A percentile compares a stretch with the other conserved stretches of the same genome.
phyloP scores from a whole-genome alignment of 1,140 invertebrate species.

The Caerostris darwini region DNA sequence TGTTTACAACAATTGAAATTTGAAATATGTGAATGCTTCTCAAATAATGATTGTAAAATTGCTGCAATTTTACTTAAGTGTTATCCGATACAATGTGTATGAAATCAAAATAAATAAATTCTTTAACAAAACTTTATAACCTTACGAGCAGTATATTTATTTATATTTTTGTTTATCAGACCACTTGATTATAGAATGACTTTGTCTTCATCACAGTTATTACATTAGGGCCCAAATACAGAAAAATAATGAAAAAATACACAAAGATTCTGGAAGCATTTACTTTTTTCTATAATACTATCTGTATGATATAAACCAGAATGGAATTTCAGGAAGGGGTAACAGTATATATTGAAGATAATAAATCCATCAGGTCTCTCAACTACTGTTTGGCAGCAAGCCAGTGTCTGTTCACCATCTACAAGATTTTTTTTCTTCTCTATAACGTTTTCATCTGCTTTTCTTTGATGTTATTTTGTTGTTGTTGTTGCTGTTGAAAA shows the following conservation, averaged over 20 bases:
- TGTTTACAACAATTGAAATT: too few relatives aligned
- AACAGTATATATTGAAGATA: conserved; percentile 46
- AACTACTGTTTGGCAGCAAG: conserved; percentile 57
- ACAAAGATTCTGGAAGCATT: not conserved
- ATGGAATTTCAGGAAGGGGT: conserved; percentile 30
- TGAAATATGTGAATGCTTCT: too few relatives aligned
- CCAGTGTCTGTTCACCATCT: conserved; percentile 45
- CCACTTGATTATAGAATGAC: not conserved
- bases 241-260: not conserved
- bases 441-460: conserved; percentile 40
- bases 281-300: conserved; percentile 34
- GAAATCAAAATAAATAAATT: too few relatives aligned
- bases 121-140: too few relatives aligned
- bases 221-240: not conserved
- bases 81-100: too few relatives aligned
- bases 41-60: too few relatives aligned
- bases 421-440: not conserved
- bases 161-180: not conserved
- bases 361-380: conserved; percentile 60
- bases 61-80: too few relatives aligned
- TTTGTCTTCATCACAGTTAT: conserved; percentile 40
- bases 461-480: conserved; percentile 1
- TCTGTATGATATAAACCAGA: conserved; percentile 63
- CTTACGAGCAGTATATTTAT: too few relatives aligned
- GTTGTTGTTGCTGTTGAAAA: conserved; percentile 29